These are phyloP conservation scores for Phenganax stokvisi DNA, from an alignment of 92 coral and sea anemone species.

Conservation along the genomic window DNA sequence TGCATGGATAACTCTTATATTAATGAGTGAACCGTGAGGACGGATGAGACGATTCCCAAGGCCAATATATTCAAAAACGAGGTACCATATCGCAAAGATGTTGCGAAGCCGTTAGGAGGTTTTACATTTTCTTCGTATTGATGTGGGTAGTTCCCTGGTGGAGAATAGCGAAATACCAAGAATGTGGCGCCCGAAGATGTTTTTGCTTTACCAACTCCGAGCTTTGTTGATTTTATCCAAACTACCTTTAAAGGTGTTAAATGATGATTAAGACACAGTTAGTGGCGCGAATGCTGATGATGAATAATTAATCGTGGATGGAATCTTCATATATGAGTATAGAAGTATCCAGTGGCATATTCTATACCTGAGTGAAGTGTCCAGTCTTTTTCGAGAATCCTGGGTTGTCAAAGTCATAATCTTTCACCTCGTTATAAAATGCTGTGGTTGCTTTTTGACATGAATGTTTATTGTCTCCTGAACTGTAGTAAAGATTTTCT, in stretches of 20 bases:
- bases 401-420: slow-evolving; percentile 60
- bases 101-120: not conserved
- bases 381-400: slow-evolving; percentile 55
- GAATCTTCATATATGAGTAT: too few relatives aligned
- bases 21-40: not conserved
- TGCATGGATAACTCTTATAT: too few relatives aligned
- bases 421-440: slow-evolving; percentile 62
- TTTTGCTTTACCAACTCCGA: slow-evolving; percentile 67
- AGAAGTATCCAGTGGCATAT: too few relatives aligned
- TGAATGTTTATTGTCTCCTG: slow-evolving; percentile 33
- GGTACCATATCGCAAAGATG: slow-evolving; percentile 5
- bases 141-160: slow-evolving; percentile 59
- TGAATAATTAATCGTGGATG: too few relatives aligned
- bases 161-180: slow-evolving; percentile 67
- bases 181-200: slow-evolving; percentile 51
- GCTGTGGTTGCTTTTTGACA: slow-evolving; percentile 59
- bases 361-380: slow-evolving; percentile 80
- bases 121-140: slow-evolving; percentile 28
- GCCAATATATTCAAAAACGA: not conserved
- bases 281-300: not conserved
- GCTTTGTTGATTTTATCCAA: slow-evolving; percentile 63
- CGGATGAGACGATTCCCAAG: not conserved
- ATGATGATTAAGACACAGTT: not conserved
- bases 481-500: slow-evolving; percentile 58
- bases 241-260: slow-evolving; percentile 52